phyloP scores from a whole-genome alignment of 1,140 invertebrate species.

The Drosophila erecta region DNA sequence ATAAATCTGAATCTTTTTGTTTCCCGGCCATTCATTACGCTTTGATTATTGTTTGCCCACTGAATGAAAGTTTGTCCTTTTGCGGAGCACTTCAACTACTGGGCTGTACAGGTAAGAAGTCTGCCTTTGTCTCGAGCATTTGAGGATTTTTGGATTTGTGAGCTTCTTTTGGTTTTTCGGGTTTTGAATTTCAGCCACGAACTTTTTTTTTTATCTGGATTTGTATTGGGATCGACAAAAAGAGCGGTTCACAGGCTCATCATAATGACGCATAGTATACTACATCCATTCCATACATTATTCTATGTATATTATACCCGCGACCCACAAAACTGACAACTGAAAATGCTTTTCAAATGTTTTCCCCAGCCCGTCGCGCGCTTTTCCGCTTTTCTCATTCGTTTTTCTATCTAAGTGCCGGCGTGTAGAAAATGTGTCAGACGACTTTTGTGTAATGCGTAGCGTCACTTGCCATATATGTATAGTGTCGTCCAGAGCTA shows the following conservation, averaged over 20 bases:
- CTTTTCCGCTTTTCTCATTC: slow-evolving; percentile 19
- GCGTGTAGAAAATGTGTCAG: slow-evolving; percentile 38
- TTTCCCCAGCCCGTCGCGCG: neutral
- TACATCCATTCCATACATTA: slow-evolving; percentile 15
- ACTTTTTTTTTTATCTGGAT: slow-evolving; percentile 11
- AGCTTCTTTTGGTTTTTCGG: slow-evolving; percentile 32
- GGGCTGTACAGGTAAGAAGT: slow-evolving; percentile 38
- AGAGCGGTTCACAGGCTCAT: slow-evolving; percentile 27
- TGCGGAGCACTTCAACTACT: slow-evolving; percentile 35
- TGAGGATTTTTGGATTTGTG: neutral
- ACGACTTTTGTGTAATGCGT: slow-evolving; percentile 38
- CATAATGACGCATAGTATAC: slow-evolving; percentile 34
- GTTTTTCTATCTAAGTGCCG: slow-evolving; percentile 32
- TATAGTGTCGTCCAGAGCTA: slow-evolving; percentile 6
- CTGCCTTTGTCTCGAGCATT: slow-evolving; percentile 34
- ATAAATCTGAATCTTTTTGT: slow-evolving; percentile 33
- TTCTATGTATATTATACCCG: slow-evolving; percentile 15
- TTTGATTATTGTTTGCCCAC: slow-evolving; percentile 55
- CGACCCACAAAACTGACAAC: slow-evolving; percentile 45
- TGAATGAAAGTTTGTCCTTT: slow-evolving; percentile 71
- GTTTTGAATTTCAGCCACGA: slow-evolving; percentile 68
- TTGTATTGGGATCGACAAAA: slow-evolving; percentile 40
- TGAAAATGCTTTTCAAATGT: slow-evolving; percentile 57
- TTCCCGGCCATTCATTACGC: slow-evolving; percentile 52
- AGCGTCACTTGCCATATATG: slow-evolving; percentile 37